Evolutionary conservation across 1,140 invertebrate genomes (phyloP), one percentile per base, ranked within the genome.

Genomic region (Megalopta genalis): DNA sequence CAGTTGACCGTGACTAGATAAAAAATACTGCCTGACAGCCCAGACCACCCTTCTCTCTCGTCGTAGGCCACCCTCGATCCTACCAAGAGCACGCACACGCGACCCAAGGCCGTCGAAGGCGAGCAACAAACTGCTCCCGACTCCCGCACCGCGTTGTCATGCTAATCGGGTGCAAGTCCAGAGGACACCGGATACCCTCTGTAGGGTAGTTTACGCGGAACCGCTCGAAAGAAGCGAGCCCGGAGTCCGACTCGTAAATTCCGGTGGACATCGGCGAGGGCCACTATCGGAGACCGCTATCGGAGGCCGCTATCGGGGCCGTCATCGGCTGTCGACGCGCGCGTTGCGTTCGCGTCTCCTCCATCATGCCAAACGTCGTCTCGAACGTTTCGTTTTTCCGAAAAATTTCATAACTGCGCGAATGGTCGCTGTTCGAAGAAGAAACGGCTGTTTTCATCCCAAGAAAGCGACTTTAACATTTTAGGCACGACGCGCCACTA

Each of bases 1-100:
- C 91, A 93, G 92, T 93, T 93, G 92, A 93, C 92, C 92, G 92
- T 93, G 92, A 93, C 92, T 92, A 93, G 92, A 93, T 93, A 93
- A 93, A 93, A 93, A 93, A 93, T 93, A 93, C 90, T 92, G 91
- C 91, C 90, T 73, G 86, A 89, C 80, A 88, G 66, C 66, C 68
- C 52, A 54, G 84, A 65, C 69, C 52, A 57, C 76, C 68, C 68
- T 42, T 37, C 59, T 62, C 27, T 66, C 27, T 39, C 42, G 5
- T 39, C 32, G 37, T 14, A 23, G 37, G 49, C 65, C 21, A 16
- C 60, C 60, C 27, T 46, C n/a, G n/a, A 66, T 52, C 59, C 42
- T 39, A 21, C 27, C 16, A 14, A n/a, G 8, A n/a, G 59, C 39
- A 57, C 67, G 32, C 25, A n/a, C 66, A 52, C 46, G n/a, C 69